phyloP scores from a whole-genome alignment of 2,888 invertebrate species.

The Griposia aprilina region DNA sequence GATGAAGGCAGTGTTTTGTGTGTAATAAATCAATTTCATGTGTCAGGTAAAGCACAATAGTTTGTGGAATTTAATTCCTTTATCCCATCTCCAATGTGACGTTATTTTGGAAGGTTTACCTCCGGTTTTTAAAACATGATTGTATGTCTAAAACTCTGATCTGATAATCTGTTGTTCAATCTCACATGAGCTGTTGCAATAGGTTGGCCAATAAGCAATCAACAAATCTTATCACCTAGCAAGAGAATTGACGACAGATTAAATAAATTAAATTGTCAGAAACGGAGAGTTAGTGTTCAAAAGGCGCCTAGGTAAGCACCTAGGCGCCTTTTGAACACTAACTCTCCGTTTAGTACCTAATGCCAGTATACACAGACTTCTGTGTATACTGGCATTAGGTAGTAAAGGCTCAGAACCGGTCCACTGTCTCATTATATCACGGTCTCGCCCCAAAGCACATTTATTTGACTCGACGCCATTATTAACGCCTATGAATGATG shows the following conservation, averaged over 20 bases:
- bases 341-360: no score
- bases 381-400: not conserved
- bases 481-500: constrained; percentile 13
- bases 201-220: not conserved
- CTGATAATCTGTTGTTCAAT: not conserved
- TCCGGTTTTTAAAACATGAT: not conserved
- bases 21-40: constrained; percentile 23
- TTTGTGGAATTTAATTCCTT: not conserved
- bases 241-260: constrained; percentile 3
- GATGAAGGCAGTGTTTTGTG: constrained; percentile 31
- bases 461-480: constrained; percentile 15
- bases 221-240: not conserved
- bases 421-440: constrained; percentile 18
- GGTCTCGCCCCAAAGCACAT: constrained; percentile 11
- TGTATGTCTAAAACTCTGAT: not conserved
- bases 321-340: no score
- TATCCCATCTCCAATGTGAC: not conserved
- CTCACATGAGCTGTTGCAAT: not conserved
- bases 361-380: no score
- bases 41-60: constrained; percentile 7
- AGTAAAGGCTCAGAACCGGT: constrained; percentile 12
- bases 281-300: constrained; percentile 7
- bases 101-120: not conserved
- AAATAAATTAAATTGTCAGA: constrained; percentile 36
- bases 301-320: constrained; percentile 2